phyloP scores from a whole-genome alignment of 2,797 vertebrate genomes.

The Galagoides demidoff region DNA sequence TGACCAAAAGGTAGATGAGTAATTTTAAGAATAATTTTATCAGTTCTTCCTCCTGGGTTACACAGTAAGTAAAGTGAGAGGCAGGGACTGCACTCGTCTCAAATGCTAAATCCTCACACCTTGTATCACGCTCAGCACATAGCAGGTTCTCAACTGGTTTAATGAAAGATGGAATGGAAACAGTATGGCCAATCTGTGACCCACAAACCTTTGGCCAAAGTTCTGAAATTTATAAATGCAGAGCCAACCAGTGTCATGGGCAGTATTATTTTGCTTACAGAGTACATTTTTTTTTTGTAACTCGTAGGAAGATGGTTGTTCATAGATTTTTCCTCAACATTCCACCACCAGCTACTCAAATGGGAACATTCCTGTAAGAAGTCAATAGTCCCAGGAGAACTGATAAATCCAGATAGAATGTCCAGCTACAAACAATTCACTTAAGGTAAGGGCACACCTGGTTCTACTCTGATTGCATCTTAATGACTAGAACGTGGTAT shows the following conservation, averaged over 20 bases:
- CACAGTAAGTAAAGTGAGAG: neutral
- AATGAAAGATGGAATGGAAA: neutral
- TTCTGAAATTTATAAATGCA: neutral
- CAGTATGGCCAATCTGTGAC: neutral
- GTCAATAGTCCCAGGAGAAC: constrained; percentile 11
- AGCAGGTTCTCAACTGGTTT: neutral
- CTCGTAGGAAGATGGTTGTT: neutral
- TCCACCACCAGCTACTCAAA: constrained; percentile 39
- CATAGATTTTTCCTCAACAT: constrained; percentile 34
- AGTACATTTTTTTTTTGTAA: constrained; percentile 30
- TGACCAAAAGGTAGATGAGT: neutral
- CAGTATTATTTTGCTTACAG: neutral
- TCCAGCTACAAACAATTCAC: constrained; percentile 8
- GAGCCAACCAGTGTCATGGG: neutral
- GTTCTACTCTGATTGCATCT: constrained; percentile 10
- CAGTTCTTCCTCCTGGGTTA: constrained; percentile 3
- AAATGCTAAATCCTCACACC: constrained; percentile 11
- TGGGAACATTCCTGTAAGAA: neutral
- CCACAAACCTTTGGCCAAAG: neutral
- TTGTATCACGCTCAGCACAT: neutral
- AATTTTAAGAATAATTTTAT: constrained; percentile 39
- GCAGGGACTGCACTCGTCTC: neutral
- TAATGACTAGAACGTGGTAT: neutral
- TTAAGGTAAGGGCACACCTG: neutral
- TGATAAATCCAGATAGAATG: neutral